phyloP scores from a whole-genome alignment of 2,113 vertebrate species.

The Sinocyclocheilus grahami region DNA sequence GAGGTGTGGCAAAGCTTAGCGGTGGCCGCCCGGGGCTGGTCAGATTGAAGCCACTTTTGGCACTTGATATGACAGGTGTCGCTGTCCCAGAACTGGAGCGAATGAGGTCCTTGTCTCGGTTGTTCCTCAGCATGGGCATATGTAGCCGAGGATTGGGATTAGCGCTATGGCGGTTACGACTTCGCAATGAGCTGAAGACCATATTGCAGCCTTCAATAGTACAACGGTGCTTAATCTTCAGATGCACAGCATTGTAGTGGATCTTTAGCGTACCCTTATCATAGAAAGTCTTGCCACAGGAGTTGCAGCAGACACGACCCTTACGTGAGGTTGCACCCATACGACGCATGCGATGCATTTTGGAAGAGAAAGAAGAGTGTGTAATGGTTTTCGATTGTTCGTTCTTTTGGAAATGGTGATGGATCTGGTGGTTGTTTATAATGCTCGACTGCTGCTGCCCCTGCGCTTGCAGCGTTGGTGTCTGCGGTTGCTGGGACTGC shows the following conservation, averaged over 20 bases:
- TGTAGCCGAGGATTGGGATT: slow-evolving; percentile 98
- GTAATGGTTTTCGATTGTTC: slow-evolving; percentile 86
- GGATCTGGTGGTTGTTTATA: slow-evolving; percentile 81
- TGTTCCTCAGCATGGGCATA: slow-evolving; percentile 99
- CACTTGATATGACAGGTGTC: slow-evolving; percentile 95
- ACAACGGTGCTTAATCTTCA: slow-evolving; percentile 98
- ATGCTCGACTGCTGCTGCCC: slow-evolving; percentile 75
- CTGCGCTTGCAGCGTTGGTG: slow-evolving; percentile 78
- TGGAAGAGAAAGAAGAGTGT: slow-evolving; percentile 84
- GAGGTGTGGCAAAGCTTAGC: slow-evolving; percentile 93
- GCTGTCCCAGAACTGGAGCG: slow-evolving; percentile 87
- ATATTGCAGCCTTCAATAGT: slow-evolving; percentile 99
- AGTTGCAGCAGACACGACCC: slow-evolving; percentile 97
- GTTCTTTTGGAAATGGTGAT: slow-evolving; percentile 85
- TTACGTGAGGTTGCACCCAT: slow-evolving; percentile 97
- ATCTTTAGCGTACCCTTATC: slow-evolving; percentile 99
- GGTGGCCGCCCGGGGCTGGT: slow-evolving; percentile 96
- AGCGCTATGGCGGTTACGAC: slow-evolving; percentile 97
- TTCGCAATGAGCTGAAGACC: slow-evolving; percentile 98
- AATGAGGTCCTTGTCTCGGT: slow-evolving; percentile 98
- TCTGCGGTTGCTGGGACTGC: slow-evolving; percentile 67
- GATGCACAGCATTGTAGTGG: slow-evolving; percentile 97
- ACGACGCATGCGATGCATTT: slow-evolving; percentile 96
- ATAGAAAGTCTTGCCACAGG: slow-evolving; percentile 98
- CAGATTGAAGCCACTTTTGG: slow-evolving; percentile 88